Conservation (phyloP, 1,140 invertebrate species). For the Oryzaephilus surinamensis region DNA sequence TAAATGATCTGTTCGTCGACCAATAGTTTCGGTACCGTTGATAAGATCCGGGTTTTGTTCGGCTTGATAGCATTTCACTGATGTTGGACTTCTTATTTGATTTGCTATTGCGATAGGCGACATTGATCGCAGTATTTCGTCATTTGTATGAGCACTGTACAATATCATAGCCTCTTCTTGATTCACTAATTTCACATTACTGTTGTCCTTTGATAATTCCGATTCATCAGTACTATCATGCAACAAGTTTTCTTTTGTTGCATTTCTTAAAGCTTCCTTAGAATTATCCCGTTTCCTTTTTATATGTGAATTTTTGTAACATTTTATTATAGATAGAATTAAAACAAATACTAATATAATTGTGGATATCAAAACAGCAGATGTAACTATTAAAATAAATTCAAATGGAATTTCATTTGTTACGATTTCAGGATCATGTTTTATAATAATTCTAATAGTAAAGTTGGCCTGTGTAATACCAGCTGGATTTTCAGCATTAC, state of each 20-base stretch:
- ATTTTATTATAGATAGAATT: conserved; percentile 48
- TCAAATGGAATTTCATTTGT: conserved; percentile 51
- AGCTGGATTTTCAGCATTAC: conserved; percentile 70
- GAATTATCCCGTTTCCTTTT: conserved; percentile 15
- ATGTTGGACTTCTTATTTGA: conserved; percentile 25
- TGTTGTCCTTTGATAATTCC: conserved; percentile 8
- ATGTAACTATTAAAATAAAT: conserved; percentile 52
- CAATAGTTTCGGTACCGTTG: conserved; percentile 59
- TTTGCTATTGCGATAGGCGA: conserved; percentile 19
- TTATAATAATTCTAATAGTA: conserved; percentile 60
- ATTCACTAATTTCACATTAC: conserved; percentile 2
- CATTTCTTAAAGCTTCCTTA: conserved; percentile 12
- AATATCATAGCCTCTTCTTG: conserved; percentile 13
- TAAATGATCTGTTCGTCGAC: conserved; percentile 39
- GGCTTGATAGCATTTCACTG: conserved; percentile 42
- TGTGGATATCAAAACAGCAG: conserved; percentile 38
- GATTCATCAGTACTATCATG: conserved; percentile 14
- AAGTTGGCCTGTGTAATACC: conserved; percentile 65
- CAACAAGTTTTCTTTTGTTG: conserved; percentile 14
- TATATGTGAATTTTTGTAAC: conserved; percentile 39
- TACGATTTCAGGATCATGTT: conserved; percentile 56
- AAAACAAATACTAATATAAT: conserved; percentile 50
- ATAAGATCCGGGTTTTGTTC: conserved; percentile 68
- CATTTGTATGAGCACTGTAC: conserved; percentile 9
- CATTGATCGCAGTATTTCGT: conserved; percentile 14